Conservation (phyloP, 2,888 invertebrate species). For the Sacculina carcini region DNA sequence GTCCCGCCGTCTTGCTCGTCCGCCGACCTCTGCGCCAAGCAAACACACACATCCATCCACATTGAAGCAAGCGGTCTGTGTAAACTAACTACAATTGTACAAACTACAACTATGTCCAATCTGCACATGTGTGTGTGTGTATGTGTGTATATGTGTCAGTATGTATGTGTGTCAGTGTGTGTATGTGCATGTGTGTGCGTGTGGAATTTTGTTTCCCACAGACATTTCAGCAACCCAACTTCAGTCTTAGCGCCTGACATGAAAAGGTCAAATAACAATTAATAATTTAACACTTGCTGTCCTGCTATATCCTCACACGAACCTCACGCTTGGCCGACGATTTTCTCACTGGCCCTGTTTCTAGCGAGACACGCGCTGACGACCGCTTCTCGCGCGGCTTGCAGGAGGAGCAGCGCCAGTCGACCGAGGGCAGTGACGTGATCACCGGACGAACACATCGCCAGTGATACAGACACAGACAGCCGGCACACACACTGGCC, state of each 20-base stretch:
- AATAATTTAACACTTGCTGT: too few species aligned
- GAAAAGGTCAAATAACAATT: too few species aligned
- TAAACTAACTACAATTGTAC: background rate
- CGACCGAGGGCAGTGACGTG: constrained; percentile 12
- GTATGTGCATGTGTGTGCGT: too few species aligned
- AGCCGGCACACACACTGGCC: constrained; percentile 13
- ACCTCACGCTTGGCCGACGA: too few species aligned
- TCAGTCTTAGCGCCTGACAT: too few species aligned
- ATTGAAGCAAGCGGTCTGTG: too few species aligned
- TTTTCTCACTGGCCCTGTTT: background rate
- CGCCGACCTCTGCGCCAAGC: background rate
- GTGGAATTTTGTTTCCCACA: too few species aligned
- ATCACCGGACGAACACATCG: constrained; percentile 14
- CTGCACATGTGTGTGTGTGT: background rate
- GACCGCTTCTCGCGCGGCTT: constrained; percentile 4
- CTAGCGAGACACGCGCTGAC: background rate
- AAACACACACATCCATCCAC: background rate
- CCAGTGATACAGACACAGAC: constrained; percentile 15
- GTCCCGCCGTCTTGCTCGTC: background rate
- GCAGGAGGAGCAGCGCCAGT: constrained; percentile 15
- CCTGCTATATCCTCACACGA: too few species aligned
- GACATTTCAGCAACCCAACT: too few species aligned
- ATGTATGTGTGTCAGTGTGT: too few species aligned
- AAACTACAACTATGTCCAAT: background rate
- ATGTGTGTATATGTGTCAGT: too few species aligned